phyloP scores from a whole-genome alignment of 1,140 invertebrate species.

The Zaprionus capensis region DNA sequence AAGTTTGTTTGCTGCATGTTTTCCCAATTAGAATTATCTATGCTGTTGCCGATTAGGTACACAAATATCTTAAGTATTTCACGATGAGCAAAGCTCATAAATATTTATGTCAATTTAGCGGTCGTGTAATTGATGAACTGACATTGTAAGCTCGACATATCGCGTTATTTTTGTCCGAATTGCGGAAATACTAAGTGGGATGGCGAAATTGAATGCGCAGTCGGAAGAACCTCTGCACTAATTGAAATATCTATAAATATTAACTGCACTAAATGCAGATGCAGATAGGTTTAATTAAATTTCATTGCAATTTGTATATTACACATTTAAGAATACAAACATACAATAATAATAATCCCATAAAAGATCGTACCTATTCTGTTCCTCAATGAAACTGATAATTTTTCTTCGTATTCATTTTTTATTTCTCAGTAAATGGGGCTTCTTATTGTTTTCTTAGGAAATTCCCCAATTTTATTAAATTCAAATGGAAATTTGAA shows the following conservation, averaged over 20 bases:
- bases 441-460: background rate
- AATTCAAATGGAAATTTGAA: background rate
- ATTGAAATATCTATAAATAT: slow-evolving; percentile 6
- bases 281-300: background rate
- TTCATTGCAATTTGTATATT: background rate
- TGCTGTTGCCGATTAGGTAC: slow-evolving; percentile 43
- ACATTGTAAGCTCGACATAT: slow-evolving; percentile 15
- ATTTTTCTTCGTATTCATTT: background rate
- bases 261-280: background rate
- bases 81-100: slow-evolving; percentile 26
- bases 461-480: background rate
- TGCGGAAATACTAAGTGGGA: slow-evolving; percentile 18
- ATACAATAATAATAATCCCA: background rate
- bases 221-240: slow-evolving; percentile 1
- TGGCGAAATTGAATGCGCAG: background rate
- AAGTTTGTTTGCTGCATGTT: slow-evolving; percentile 44
- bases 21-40: slow-evolving; percentile 64
- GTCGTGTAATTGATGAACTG: slow-evolving; percentile 33
- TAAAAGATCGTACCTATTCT: background rate
- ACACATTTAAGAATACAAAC: background rate
- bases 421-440: background rate
- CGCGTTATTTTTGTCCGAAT: background rate
- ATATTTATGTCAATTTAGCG: slow-evolving; percentile 36
- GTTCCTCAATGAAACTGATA: background rate
- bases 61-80: slow-evolving; percentile 48